These are phyloP conservation scores for Camponotus floridanus DNA, from an alignment of 1,140 invertebrate genomes.

Conservation along the genomic window DNA sequence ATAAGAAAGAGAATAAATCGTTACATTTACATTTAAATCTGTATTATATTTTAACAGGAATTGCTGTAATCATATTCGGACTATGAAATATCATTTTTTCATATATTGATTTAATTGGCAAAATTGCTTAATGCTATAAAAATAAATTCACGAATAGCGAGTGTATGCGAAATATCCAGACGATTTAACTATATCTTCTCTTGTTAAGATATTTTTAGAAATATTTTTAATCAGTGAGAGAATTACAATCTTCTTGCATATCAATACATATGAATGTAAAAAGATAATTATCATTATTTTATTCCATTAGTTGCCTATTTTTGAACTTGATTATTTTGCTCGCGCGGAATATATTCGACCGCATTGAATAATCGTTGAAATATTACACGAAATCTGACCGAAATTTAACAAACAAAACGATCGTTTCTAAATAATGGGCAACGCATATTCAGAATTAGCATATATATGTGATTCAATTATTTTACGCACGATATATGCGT, in stretches of 20 bases:
- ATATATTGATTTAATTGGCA: constrained; percentile 13
- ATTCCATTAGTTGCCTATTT: not conserved
- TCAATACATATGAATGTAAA: not conserved
- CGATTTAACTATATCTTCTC: not conserved
- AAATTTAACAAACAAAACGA: constrained; percentile 10
- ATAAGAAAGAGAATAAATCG: not conserved
- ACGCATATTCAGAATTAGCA: constrained; percentile 8
- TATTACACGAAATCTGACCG: constrained; percentile 17
- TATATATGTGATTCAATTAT: not conserved
- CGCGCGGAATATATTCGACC: not conserved
- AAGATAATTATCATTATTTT: not conserved
- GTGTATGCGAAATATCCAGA: not conserved
- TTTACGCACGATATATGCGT: constrained; percentile 6
- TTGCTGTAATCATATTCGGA: not conserved
- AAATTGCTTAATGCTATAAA: not conserved
- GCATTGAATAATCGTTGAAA: constrained; percentile 22
- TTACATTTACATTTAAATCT: constrained; percentile 42
- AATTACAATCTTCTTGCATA: too few relatives aligned
- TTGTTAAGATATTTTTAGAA: not conserved
- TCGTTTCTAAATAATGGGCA: not conserved
- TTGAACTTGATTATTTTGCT: not conserved
- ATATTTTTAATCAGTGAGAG: not conserved
- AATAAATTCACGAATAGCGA: not conserved
- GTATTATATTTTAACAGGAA: not conserved
- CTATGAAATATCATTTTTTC: not conserved